Base-by-base conservation (phyloP, 2,113 vertebrate species). In the Atrichornis clamosus region DNA sequence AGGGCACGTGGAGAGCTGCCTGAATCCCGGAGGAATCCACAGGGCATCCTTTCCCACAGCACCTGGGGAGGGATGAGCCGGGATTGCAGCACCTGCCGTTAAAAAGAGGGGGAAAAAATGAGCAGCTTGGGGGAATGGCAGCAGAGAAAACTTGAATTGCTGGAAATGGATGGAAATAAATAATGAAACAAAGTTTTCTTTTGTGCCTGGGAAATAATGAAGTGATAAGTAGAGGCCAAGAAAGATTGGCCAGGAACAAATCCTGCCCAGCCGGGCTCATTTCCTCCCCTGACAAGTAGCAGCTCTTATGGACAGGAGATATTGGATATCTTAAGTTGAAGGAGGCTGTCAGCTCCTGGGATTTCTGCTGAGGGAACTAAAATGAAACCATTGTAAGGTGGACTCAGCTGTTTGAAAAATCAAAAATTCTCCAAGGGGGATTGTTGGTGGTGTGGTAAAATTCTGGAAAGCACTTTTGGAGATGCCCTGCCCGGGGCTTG, bases 171-270 rank as follows among this genome's bases (percentile, higher is more conserved):
- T 37, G 58, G 75, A 83, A 95, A 87, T 79, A 78, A 86, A 59
- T 26, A 59, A 64, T 6, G 62, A 74, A 92, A 95, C 59, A 88
- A 87, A 81, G 64, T 73, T 95, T 89, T 89, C 64, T 94, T 96
- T 89, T 89, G 60, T 93, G 60, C 28, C 47, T 81, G 79, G 72
- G 83, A 92, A 94, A 86, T 59, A 90, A 89, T 77, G 72, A 86
- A 90, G 70, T 42, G 72, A 78, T 90, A 95, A 95, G 92, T 80
- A 42, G 76, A 92, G 52, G 86, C 92, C 94, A 88, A 92, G 89
- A 92, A 92, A 70, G 76, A 84, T 86, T 95, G 88, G 76, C 64
- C 89, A 89, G 92, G 95, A 96, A 94, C 72, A 92, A 93, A 95
- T 92, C 79, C 41, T 93, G 79, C 76, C 1, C 11, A 77, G 70